Conservation (phyloP, 2,888 invertebrate genomes). For the Hydrotaea cyrtoneurina region DNA sequence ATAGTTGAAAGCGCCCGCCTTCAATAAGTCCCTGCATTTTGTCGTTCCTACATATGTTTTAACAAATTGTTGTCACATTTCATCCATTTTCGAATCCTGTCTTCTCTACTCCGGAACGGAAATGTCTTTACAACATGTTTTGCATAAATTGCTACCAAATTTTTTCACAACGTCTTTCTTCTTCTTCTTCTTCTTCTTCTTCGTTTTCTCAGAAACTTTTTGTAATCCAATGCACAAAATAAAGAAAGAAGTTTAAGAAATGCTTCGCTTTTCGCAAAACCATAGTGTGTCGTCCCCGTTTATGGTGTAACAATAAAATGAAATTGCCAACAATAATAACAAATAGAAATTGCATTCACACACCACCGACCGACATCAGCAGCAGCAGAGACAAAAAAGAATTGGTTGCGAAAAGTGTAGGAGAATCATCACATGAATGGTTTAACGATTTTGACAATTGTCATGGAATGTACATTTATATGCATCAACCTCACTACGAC, state of each 20-base stretch:
- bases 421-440: conserved; percentile 44
- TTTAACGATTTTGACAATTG: conserved; percentile 65
- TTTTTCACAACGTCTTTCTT: conserved; percentile 18
- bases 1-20: background rate
- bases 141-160: conserved; percentile 62
- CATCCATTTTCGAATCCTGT: conserved; percentile 12
- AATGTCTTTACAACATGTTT: conserved; percentile 64
- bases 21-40: background rate
- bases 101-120: conserved; percentile 31
- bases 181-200: conserved; percentile 27
- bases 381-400: background rate
- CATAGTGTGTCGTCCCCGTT: conserved; percentile 13
- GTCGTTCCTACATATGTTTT: background rate
- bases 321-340: conserved; percentile 64
- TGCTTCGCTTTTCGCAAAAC: background rate
- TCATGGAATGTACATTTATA: conserved; percentile 23
- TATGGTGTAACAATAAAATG: conserved; percentile 62
- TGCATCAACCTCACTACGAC: background rate
- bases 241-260: background rate
- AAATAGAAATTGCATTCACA: conserved; percentile 48
- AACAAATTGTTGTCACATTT: conserved; percentile 33
- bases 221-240: background rate
- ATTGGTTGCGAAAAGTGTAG: background rate
- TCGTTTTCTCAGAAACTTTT: conserved; percentile 27
- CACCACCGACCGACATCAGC: too few relatives aligned